These are phyloP conservation scores for Lucilia sericata DNA, from an alignment of 1,140 invertebrate genomes.

Conservation along the genomic window DNA sequence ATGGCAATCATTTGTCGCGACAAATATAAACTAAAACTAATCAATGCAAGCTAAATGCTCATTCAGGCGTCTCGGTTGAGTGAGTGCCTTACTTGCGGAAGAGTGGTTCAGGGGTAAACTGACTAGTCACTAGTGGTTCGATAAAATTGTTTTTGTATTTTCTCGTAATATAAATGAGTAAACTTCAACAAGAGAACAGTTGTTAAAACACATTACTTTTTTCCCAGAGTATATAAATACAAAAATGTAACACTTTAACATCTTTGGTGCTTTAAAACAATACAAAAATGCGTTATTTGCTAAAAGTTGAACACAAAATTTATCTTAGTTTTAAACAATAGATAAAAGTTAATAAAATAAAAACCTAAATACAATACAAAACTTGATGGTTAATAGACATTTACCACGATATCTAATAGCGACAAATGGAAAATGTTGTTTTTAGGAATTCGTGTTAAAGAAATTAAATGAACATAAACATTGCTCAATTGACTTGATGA, in stretches of 20 bases:
- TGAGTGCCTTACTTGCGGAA: background rate
- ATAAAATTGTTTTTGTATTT: background rate
- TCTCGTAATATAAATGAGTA: background rate
- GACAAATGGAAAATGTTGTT: background rate
- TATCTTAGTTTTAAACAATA: background rate
- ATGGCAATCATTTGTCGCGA: constrained; percentile 45
- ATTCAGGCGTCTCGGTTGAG: background rate
- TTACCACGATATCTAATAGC: constrained; percentile 43
- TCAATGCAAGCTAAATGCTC: constrained; percentile 31
- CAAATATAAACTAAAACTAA: constrained; percentile 34
- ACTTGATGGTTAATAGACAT: constrained; percentile 45
- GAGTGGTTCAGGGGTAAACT: too few relatives aligned
- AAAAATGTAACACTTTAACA: constrained; percentile 30
- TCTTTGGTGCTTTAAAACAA: background rate
- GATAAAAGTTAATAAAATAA: too few relatives aligned
- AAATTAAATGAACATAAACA: constrained; percentile 47
- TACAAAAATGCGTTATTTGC: background rate
- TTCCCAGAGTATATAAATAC: constrained; percentile 2
- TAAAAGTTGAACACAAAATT: background rate
- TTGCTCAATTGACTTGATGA: constrained; percentile 46
- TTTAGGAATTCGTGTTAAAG: constrained; percentile 40
- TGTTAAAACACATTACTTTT: background rate
- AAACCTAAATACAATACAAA: background rate
- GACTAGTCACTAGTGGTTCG: background rate
- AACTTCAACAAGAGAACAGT: too few relatives aligned